Evolutionary conservation across 2,113 vertebrate species (phyloP).

Genomic region (Bostrychus sinensis): DNA sequence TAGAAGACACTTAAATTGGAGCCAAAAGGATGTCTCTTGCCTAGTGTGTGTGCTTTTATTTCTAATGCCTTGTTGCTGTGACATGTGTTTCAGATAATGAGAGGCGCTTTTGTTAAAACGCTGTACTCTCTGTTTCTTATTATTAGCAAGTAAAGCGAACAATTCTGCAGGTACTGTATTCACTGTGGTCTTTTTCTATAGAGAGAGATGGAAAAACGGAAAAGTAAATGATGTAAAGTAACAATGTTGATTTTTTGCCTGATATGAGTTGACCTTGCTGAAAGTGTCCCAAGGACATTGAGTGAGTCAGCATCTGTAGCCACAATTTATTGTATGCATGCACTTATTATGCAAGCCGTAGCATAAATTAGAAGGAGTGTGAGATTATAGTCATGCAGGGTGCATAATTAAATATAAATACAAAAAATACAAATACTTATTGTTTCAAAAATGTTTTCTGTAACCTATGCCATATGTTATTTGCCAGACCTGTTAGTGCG

Average conservation of each 20-base stretch:
- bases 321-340: slow-evolving; percentile 61
- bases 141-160: not conserved
- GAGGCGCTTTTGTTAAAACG: slow-evolving; percentile 3
- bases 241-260: not conserved
- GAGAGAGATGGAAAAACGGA: not conserved
- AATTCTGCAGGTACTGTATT: not conserved
- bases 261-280: slow-evolving; percentile 51
- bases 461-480: too few relatives aligned
- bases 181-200: not conserved
- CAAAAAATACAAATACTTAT: too few relatives aligned
- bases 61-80: slow-evolving; percentile 7
- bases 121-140: not conserved
- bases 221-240: not conserved
- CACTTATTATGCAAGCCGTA: slow-evolving; percentile 51
- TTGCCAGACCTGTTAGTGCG: too few relatives aligned
- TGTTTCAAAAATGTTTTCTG: too few relatives aligned
- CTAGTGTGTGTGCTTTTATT: slow-evolving; percentile 1
- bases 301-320: slow-evolving; percentile 40
- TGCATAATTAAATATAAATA: slow-evolving; percentile 23
- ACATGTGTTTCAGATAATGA: slow-evolving; percentile 13
- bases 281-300: slow-evolving; percentile 52
- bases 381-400: slow-evolving; percentile 22
- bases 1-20: slow-evolving; percentile 32
- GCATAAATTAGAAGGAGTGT: slow-evolving; percentile 60
- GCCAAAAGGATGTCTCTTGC: slow-evolving; percentile 14